Evolutionary conservation across 2,888 invertebrate genomes (phyloP), one percentile per base, ranked within the genome.

Genomic region (Drosophila vallismaia): DNA sequence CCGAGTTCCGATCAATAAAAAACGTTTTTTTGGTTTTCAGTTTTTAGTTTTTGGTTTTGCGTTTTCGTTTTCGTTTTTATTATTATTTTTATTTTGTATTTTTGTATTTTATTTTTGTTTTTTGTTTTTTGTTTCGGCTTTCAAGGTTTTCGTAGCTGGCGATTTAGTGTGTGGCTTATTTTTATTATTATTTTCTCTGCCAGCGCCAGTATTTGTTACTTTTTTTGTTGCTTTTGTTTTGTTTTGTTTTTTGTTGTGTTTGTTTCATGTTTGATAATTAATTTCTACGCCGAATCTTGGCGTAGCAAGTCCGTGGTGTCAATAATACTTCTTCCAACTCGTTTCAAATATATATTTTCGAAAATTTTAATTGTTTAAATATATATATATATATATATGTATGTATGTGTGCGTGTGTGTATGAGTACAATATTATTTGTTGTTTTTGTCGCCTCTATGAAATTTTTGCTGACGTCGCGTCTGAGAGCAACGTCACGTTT

Each of bases 381-480:
- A 52, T 45, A 58, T 46, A n/a, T n/a, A n/a, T n/a, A n/a, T n/a
- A n/a, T n/a, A n/a, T n/a, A n/a, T n/a, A n/a, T n/a, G n/a, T 50
- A 29, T 10, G 12, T 29, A 3, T n/a, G n/a, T 19, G 1, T 29
- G 26, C 26, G 12, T 33, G 24, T 42, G 8, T 33, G 10, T 40
- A 6, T 14, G 19, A 45, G 7, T 49, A 24, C 42, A 33, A n/a
- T 38, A 40, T 48, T 31, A 26, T 38, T 69, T 52, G 46, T 71
- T 70, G 62, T 71, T 62, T 28, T 70, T 70, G 53, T 62, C 46
- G 68, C 71, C 40, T 59, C 46, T 14, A 59, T 48, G 28, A 26
- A 69, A 70, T 56, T 71, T 53, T 73, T 71, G 73, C 73, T 71
- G 71, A 71, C 71, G 71, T 71, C 71, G 71, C 71, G 53, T 60